Evolutionary conservation across 2,113 vertebrate genomes (phyloP), one percentile per base, ranked within the genome.

Genomic region (Cottus gobio): DNA sequence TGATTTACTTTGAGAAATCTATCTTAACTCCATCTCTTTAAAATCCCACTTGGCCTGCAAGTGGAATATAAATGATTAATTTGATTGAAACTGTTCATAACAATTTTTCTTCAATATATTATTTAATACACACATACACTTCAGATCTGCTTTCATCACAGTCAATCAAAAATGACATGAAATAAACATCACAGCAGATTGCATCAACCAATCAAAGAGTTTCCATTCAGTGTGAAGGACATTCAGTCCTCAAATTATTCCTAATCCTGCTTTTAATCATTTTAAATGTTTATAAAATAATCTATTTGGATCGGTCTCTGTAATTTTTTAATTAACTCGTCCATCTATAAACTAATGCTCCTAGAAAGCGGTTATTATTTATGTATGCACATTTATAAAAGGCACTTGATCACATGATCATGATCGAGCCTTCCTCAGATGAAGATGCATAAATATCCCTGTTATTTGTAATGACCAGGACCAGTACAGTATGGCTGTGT

Each of bases 401-500:
- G 54, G 58, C 69, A 76, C 61, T 57, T 83, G 62, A 10, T 68
- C 69, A 76, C 61, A 50, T 83, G 62, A 10, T 68, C n/a, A 63
- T 44, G 37, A 76, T 30, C 7, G 22, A 48, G 57, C 18, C 56
- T 18, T 57, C 50, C 37, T 36, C 10, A 52, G 18, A 26, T 56
- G 30, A 61, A 67, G 52, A 73, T 36, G 3, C 52, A 44, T 28
- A 52, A 48, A 9, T 20, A 44, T 12, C n/a, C 52, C 36, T 56
- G 3, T 57, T 15, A 12, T 22, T 16, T 15, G 46, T 28, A 79
- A 76, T 70, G 67, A 82, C 75, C 31, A 28, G 15, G 61, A 84
- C 28, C 71, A 87, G 87, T 69, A 69, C 64, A 80, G 36, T 56
- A 46, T 57, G 69, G 74, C 28, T 77, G 48, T 22, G 69, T 58